Conservation (phyloP, 92 coral and sea anemone species). For the Phenganax marumi region DNA sequence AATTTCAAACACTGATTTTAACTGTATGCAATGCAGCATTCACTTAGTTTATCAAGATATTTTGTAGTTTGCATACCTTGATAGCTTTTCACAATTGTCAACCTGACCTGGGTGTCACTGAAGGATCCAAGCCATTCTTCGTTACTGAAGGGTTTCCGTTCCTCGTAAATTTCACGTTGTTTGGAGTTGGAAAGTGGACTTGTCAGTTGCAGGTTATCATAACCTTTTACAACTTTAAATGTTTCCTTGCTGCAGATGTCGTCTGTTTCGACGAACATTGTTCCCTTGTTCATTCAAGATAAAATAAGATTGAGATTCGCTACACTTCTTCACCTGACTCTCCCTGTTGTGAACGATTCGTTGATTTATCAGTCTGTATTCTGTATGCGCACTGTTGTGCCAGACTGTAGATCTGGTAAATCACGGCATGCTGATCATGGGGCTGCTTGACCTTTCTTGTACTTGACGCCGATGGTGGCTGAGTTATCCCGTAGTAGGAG, state of each 20-base stretch:
- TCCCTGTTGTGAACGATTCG: conserved; percentile 31
- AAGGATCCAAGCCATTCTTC: neutral
- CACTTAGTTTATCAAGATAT: neutral
- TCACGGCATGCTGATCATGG: conserved; percentile 18
- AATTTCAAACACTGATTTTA: too few species aligned
- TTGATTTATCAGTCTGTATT: conserved; percentile 36
- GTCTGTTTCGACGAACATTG: conserved; percentile 46
- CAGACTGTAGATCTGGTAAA: conserved; percentile 33
- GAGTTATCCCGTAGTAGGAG: neutral
- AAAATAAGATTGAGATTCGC: conserved; percentile 30
- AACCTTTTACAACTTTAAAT: neutral
- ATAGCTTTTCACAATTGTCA: neutral
- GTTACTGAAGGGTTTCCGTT: too few species aligned
- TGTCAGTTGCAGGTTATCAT: neutral
- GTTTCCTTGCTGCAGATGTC: conserved; percentile 37
- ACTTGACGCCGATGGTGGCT: neutral
- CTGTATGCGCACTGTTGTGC: conserved; percentile 36
- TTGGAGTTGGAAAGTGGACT: neutral
- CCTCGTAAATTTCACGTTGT: too few species aligned
- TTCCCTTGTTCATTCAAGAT: conserved; percentile 14
- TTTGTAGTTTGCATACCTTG: neutral
- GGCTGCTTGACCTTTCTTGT: neutral
- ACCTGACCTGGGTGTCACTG: neutral
- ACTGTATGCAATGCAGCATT: neutral
- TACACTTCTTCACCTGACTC: conserved; percentile 35